These are phyloP conservation scores for Drosophila yakuba DNA, from an alignment of 1,140 invertebrate genomes.

Conservation along the genomic window DNA sequence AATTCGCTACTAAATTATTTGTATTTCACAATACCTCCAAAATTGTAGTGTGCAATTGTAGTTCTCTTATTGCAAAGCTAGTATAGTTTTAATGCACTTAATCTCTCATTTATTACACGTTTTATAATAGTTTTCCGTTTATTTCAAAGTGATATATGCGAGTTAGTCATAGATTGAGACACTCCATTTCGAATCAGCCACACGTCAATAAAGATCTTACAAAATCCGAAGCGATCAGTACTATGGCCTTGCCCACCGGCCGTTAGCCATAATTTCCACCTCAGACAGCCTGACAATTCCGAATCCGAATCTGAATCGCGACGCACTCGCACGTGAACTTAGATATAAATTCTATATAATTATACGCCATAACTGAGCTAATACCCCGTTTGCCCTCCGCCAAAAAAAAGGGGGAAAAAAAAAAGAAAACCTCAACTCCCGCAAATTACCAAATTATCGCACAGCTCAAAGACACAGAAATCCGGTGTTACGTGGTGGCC, in stretches of 20 bases:
- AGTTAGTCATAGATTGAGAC: not conserved
- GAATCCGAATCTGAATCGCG: slow-evolving; percentile 3
- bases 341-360: slow-evolving; percentile 37
- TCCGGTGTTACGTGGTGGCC: slow-evolving; percentile 14
- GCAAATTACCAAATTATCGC: slow-evolving; percentile 52
- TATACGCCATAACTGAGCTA: slow-evolving; percentile 29
- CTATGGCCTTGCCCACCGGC: slow-evolving; percentile 15
- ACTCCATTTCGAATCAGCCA: not conserved
- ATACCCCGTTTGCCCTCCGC: slow-evolving; percentile 31
- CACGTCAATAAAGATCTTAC: not conserved
- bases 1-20: not conserved
- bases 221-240: slow-evolving; percentile 2
- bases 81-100: no score
- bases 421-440: slow-evolving; percentile 11
- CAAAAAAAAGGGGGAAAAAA: not conserved
- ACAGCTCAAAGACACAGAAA: slow-evolving; percentile 18
- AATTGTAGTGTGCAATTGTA: not conserved
- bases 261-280: slow-evolving; percentile 31
- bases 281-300: slow-evolving; percentile 17
- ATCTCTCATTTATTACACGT: no score
- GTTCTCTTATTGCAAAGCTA: no score
- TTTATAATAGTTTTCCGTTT: not conserved
- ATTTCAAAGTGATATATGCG: not conserved
- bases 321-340: slow-evolving; percentile 1
- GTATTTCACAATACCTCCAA: not conserved